Evolutionary conservation across 2,797 vertebrate species (phyloP).

Genomic region (Dermochelys coriacea): DNA sequence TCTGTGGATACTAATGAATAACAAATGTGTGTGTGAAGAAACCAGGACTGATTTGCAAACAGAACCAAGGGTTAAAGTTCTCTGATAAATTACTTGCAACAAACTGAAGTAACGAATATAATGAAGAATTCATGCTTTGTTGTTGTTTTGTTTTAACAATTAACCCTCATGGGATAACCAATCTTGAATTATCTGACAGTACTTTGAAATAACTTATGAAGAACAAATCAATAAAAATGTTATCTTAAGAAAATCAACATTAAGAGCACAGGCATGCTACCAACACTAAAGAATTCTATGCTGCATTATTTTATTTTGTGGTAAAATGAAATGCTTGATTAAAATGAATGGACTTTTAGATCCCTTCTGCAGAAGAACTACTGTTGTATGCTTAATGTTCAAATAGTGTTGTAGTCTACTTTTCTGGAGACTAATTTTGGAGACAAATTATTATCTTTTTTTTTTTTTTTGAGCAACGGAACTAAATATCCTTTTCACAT

Average conservation of each 20-base stretch:
- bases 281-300: neutral
- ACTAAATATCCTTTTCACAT: neutral
- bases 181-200: neutral
- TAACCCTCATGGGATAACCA: neutral
- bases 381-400: neutral
- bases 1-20: neutral
- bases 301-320: neutral
- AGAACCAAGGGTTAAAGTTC: neutral
- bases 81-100: neutral
- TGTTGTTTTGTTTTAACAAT: neutral
- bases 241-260: neutral
- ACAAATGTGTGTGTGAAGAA: neutral
- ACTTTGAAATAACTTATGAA: conserved; percentile 11
- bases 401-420: neutral
- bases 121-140: neutral
- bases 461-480: neutral
- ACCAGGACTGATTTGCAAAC: neutral
- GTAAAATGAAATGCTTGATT: neutral
- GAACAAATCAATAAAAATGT: neutral
- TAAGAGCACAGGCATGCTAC: neutral
- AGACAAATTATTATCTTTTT: neutral
- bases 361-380: neutral
- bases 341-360: neutral
- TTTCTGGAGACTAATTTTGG: neutral
- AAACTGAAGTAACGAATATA: neutral